A percentile compares a stretch with the other conserved stretches of the same genome.
Evolutionary conservation across 2,888 invertebrate genomes (phyloP).

Genomic region (Pandemis corylana): DNA sequence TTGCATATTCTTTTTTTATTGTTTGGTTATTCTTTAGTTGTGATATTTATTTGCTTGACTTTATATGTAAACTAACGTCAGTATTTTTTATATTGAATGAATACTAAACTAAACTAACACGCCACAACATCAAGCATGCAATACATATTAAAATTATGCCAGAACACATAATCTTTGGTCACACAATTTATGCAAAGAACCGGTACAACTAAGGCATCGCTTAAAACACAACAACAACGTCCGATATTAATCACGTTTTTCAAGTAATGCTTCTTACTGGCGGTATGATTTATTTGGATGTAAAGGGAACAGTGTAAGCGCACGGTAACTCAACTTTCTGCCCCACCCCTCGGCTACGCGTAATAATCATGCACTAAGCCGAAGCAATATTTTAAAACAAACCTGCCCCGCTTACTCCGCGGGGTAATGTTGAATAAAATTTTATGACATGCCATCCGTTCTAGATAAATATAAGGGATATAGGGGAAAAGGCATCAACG

Average conservation of each 20-base stretch:
- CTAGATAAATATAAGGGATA: slow-evolving; percentile 14
- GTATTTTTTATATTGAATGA: no score
- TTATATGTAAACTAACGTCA: no score
- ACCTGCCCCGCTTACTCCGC: slow-evolving; percentile 25
- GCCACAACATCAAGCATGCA: no score
- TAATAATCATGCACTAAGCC: slow-evolving; percentile 40
- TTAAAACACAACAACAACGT: neutral
- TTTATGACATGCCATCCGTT: slow-evolving; percentile 28
- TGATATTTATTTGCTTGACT: no score
- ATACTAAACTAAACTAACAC: no score
- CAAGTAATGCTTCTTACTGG: neutral
- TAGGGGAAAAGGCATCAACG: neutral
- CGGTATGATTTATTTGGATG: neutral
- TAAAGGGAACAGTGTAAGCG: slow-evolving; percentile 25
- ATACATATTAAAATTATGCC: no score
- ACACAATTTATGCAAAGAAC: neutral
- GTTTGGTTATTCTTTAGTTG: no score
- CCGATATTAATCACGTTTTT: slow-evolving; percentile 4
- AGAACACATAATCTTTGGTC: neutral
- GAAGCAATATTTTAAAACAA: slow-evolving; percentile 39
- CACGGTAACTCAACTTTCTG: slow-evolving; percentile 22
- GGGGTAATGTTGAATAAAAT: slow-evolving; percentile 23
- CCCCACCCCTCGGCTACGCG: slow-evolving; percentile 34
- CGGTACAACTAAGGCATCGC: neutral
- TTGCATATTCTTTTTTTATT: no score